Conservation (phyloP, 2,797 vertebrate species). For the Lophotriccus pileatus region DNA sequence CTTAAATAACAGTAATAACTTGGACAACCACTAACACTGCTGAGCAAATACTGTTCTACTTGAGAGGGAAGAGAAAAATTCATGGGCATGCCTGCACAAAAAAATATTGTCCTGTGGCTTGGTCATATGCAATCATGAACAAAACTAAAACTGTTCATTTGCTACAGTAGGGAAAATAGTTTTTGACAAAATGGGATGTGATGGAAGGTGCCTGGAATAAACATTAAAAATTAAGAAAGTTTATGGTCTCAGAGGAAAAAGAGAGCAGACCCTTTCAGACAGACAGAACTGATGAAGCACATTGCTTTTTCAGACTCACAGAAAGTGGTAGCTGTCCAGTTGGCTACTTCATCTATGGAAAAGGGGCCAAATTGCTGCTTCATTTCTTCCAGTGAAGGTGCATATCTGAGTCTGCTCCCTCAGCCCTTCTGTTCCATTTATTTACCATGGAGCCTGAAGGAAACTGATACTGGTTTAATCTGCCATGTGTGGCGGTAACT, state of each 20-base stretch:
- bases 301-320: slow-evolving; percentile 39
- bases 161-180: not conserved
- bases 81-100: not conserved
- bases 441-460: not conserved
- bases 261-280: slow-evolving; percentile 23
- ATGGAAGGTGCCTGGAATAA: slow-evolving; percentile 24
- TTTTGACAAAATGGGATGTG: slow-evolving; percentile 1
- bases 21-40: not conserved
- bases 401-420: not conserved
- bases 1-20: not conserved
- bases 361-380: not conserved
- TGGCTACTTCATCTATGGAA: not conserved
- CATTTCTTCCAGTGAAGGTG: not conserved
- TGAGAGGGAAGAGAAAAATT: not conserved
- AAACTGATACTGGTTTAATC: not conserved
- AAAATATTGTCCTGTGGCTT: not conserved
- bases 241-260: slow-evolving; percentile 2
- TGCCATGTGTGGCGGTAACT: not conserved
- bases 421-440: not conserved
- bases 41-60: not conserved
- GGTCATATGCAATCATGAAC: not conserved
- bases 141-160: not conserved
- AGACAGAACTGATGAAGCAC: not conserved
- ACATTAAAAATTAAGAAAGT: not conserved
- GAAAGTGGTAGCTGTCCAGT: slow-evolving; percentile 15